Percentiles rank a stretch among this genome's conserved stretches.
These are phyloP conservation scores for Amphiprion percula DNA, from an alignment of 2,113 vertebrate genomes.

Conservation along the genomic window DNA sequence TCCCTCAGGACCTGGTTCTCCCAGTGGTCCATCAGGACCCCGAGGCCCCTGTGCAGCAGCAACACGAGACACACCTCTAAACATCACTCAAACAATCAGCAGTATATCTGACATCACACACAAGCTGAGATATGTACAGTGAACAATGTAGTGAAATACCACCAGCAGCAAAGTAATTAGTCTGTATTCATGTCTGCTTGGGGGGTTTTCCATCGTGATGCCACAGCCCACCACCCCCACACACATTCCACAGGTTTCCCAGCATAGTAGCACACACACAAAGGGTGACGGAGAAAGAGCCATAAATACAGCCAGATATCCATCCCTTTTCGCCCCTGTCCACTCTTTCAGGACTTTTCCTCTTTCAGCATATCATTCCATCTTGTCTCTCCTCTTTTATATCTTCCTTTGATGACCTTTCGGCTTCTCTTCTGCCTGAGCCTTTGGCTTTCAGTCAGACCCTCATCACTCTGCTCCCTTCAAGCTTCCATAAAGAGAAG, in stretches of 20 bases:
- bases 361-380: conserved; percentile 6
- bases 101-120: background rate
- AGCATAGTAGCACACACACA: conserved; percentile 4
- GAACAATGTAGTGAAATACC: conserved; percentile 4
- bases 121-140: background rate
- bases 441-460: conserved; percentile 16
- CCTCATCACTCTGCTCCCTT: conserved; percentile 13
- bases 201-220: background rate
- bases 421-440: conserved; percentile 20
- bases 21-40: conserved; percentile 90
- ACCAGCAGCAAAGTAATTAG: conserved; percentile 26
- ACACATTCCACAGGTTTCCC: conserved; percentile 36
- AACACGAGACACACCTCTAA: conserved; percentile 38
- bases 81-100: conserved; percentile 16
- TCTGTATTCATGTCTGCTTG: conserved; percentile 1
- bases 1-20: conserved; percentile 91
- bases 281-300: conserved; percentile 41
- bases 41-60: conserved; percentile 87
- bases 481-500: background rate
- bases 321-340: background rate
- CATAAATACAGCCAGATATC: conserved; percentile 16
- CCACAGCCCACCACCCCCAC: conserved; percentile 1
- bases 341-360: background rate
- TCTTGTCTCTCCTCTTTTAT: conserved; percentile 19
- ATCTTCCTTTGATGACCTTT: conserved; percentile 32